phyloP scores from a whole-genome alignment of 2,113 vertebrate genomes.

The Rhagologus leucostigma region DNA sequence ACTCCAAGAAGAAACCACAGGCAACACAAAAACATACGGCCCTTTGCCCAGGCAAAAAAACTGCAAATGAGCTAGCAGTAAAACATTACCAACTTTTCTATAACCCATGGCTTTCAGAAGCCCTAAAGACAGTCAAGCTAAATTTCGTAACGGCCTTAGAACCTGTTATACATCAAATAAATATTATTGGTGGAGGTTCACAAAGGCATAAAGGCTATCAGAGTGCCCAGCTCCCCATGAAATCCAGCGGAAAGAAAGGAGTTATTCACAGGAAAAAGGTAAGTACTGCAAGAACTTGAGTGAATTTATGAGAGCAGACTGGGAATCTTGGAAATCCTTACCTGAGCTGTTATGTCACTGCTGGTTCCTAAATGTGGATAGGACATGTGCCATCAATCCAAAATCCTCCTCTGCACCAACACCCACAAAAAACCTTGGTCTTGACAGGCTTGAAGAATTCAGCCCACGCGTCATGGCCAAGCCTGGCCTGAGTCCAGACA shows the following conservation, averaged over 20 bases:
- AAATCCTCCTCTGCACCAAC: not conserved
- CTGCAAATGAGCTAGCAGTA: not conserved
- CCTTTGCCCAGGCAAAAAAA: not conserved
- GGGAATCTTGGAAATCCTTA: not conserved
- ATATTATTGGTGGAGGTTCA: not conserved
- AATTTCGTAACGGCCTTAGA: not conserved
- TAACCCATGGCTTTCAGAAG: not conserved
- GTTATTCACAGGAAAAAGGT: not conserved
- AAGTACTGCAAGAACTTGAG: not conserved
- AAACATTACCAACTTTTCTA: not conserved
- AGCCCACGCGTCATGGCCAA: not conserved
- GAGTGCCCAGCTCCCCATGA: not conserved
- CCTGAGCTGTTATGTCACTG: not conserved
- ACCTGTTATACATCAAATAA: accelerated
- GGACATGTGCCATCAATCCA: not conserved
- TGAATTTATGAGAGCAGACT: not conserved
- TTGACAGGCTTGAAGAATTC: not conserved
- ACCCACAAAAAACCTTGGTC: not conserved
- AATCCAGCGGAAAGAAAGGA: not conserved
- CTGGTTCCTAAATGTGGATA: not conserved
- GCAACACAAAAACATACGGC: not conserved
- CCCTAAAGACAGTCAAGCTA: not conserved
- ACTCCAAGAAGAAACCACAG: not conserved
- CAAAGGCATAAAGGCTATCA: not conserved
- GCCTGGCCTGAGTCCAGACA: not conserved